Evolutionary conservation across 2,888 invertebrate species (phyloP).

Genomic region (Philereme transversata): DNA sequence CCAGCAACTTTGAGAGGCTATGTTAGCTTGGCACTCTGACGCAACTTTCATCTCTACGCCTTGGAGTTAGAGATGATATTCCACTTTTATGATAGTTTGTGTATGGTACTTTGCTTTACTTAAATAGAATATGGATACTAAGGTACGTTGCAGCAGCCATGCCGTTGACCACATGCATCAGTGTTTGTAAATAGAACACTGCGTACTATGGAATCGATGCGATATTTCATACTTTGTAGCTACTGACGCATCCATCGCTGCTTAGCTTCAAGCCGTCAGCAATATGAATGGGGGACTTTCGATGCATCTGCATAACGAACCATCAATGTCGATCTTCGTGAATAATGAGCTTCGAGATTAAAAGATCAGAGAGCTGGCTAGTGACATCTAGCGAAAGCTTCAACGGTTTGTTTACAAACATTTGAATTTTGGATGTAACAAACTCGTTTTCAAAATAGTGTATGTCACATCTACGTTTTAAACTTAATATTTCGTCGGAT

Average conservation of each 20-base stretch:
- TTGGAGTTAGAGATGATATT: slow-evolving; percentile 30
- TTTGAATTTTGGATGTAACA: slow-evolving; percentile 36
- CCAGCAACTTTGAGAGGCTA: slow-evolving; percentile 71
- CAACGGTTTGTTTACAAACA: slow-evolving; percentile 77
- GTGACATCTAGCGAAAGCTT: slow-evolving; percentile 64
- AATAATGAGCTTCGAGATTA: slow-evolving; percentile 39
- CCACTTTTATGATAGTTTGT: slow-evolving; percentile 12
- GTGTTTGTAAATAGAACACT: slow-evolving; percentile 82
- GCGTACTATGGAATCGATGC: slow-evolving; percentile 60
- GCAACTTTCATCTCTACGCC: slow-evolving; percentile 56
- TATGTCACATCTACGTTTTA: slow-evolving; percentile 41
- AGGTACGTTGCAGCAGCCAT: slow-evolving; percentile 79
- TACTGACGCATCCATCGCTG: slow-evolving; percentile 55
- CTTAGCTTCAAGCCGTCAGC: slow-evolving; percentile 44
- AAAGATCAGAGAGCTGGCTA: slow-evolving; percentile 61
- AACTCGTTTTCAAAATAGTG: slow-evolving; percentile 31
- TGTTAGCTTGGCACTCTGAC: slow-evolving; percentile 44
- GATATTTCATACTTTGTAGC: slow-evolving; percentile 54
- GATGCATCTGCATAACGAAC: slow-evolving; percentile 55
- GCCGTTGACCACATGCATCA: slow-evolving; percentile 84
- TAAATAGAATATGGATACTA: slow-evolving; percentile 68
- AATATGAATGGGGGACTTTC: slow-evolving; percentile 41
- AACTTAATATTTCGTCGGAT: slow-evolving; percentile 46
- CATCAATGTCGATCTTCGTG: slow-evolving; percentile 38
- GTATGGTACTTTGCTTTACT: slow-evolving; percentile 59